Evolutionary conservation across 1,140 invertebrate genomes (phyloP).

Genomic region (Fopius arisanus): DNA sequence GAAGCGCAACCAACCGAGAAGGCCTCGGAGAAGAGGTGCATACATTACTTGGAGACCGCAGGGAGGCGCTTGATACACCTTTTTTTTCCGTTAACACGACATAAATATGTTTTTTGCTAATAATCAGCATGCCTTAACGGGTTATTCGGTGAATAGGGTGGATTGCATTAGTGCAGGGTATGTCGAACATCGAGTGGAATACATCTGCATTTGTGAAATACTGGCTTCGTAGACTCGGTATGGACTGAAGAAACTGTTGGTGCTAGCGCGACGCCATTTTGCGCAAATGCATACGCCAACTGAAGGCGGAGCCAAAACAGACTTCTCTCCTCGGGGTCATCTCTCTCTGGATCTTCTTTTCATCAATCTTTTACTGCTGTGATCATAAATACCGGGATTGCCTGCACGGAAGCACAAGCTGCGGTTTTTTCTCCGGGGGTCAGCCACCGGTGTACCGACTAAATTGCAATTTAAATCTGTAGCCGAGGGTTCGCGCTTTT

Average conservation of each 20-base stretch:
- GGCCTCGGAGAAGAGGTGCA: slow-evolving; percentile 56
- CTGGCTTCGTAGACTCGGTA: too few species aligned
- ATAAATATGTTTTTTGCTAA: background rate
- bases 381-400: background rate
- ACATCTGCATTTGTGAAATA: too few species aligned
- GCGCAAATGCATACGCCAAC: slow-evolving; percentile 60
- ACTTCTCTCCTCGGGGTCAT: slow-evolving; percentile 46
- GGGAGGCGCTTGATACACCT: slow-evolving; percentile 37
- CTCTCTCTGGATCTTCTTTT: slow-evolving; percentile 35
- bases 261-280: slow-evolving; percentile 57
- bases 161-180: background rate
- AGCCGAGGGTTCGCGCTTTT: too few species aligned
- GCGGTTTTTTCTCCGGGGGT: too few species aligned
- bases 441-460: too few species aligned
- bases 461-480: too few species aligned
- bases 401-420: background rate
- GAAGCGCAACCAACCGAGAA: slow-evolving; percentile 63
- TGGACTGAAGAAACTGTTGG: background rate
- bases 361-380: background rate
- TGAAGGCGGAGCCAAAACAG: slow-evolving; percentile 62
- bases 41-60: slow-evolving; percentile 55
- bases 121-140: background rate
- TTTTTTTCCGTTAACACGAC: slow-evolving; percentile 15
- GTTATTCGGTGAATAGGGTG: background rate
- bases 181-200: background rate